These are phyloP conservation scores for Capromys pilorides DNA, from an alignment of 2,797 vertebrate genomes.

Conservation along the genomic window DNA sequence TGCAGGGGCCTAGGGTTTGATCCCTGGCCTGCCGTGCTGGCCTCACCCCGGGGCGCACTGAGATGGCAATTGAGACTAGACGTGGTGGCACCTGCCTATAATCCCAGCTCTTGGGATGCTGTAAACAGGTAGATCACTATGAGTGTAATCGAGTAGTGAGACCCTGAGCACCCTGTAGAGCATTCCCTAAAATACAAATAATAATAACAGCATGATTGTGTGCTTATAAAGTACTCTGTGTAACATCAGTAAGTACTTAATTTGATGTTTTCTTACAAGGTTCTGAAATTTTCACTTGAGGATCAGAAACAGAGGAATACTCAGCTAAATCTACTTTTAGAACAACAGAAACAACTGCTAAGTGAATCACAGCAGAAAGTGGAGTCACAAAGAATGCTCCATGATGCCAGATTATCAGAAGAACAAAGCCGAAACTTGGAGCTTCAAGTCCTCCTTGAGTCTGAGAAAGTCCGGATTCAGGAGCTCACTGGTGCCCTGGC, in stretches of 20 bases:
- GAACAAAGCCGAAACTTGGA: constrained; percentile 87
- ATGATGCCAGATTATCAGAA: constrained; percentile 87
- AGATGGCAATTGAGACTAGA: too few relatives aligned
- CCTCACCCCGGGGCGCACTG: too few relatives aligned
- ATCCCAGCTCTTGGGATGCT: too few relatives aligned
- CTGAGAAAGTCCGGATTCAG: constrained; percentile 88
- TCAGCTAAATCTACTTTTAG: constrained; percentile 88
- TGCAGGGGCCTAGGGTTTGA: too few relatives aligned
- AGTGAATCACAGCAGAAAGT: constrained; percentile 87
- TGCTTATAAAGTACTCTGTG: constrained; percentile 7
- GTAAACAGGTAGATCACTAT: too few relatives aligned
- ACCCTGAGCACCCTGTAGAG: too few relatives aligned
- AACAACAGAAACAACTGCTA: constrained; percentile 89
- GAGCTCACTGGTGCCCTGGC: constrained; percentile 91
- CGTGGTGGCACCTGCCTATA: too few relatives aligned
- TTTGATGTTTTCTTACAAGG: constrained; percentile 86
- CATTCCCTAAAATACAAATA: too few relatives aligned
- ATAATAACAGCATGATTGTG: constrained; percentile 4
- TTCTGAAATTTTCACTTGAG: constrained; percentile 91
- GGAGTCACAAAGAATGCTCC: constrained; percentile 83
- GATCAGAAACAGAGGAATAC: constrained; percentile 87
- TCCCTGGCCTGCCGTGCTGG: too few relatives aligned
- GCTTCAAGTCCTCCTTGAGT: constrained; percentile 93
- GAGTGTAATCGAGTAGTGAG: too few relatives aligned
- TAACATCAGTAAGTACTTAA: constrained; percentile 33